These are phyloP conservation scores for Alosa alosa DNA, from an alignment of 2,113 vertebrate genomes.

Conservation along the genomic window DNA sequence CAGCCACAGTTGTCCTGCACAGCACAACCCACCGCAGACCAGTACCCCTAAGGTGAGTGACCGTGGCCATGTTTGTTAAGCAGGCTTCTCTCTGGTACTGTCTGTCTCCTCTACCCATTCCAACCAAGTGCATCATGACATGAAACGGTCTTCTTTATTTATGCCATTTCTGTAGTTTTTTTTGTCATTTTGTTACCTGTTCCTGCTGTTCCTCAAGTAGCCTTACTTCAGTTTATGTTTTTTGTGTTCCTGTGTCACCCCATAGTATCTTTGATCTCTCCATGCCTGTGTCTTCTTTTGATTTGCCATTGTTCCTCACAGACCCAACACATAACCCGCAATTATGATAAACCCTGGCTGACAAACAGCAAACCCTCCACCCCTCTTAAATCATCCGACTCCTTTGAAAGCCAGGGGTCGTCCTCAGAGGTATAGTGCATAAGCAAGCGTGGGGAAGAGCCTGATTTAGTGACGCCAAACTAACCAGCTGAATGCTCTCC, in stretches of 20 bases:
- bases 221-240: background rate
- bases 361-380: conserved; percentile 98
- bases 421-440: conserved; percentile 94
- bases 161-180: conserved; percentile 39
- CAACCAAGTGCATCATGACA: conserved; percentile 33
- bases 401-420: conserved; percentile 88
- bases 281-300: conserved; percentile 58
- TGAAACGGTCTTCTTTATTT: background rate
- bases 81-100: background rate
- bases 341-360: conserved; percentile 99
- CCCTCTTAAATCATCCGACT: conserved; percentile 93
- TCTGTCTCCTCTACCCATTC: conserved; percentile 53
- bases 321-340: conserved; percentile 98
- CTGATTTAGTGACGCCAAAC: conserved; percentile 25
- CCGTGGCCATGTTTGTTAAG: conserved; percentile 27
- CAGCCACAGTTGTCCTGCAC: conserved; percentile 82
- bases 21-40: conserved; percentile 63
- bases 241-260: conserved; percentile 57
- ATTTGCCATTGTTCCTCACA: conserved; percentile 94
- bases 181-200: background rate
- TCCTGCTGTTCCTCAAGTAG: background rate
- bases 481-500: conserved; percentile 41
- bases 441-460: conserved; percentile 36
- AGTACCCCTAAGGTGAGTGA: conserved; percentile 84
- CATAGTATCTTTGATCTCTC: background rate